Conservation (phyloP, 2,113 vertebrate species). For the Lutjanus erythropterus region DNA sequence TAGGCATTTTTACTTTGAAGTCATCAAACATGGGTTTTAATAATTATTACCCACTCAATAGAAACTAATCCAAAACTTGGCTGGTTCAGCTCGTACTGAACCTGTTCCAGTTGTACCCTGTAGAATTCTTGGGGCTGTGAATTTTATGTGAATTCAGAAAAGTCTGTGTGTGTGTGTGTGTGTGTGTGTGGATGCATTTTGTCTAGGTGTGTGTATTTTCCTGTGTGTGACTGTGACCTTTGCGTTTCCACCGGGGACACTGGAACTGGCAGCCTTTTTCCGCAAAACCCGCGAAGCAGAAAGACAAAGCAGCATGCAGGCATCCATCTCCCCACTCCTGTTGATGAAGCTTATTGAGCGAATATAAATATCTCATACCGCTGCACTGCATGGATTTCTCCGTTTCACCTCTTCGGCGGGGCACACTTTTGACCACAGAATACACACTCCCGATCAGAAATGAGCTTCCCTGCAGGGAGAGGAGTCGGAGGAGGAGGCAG, state of each 20-base stretch:
- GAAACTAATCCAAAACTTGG: constrained; percentile 31
- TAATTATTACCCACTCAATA: constrained; percentile 4
- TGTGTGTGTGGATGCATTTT: constrained; percentile 30
- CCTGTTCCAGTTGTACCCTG: neutral
- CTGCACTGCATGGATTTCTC: constrained; percentile 15
- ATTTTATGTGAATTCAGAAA: constrained; percentile 11
- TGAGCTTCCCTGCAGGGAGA: neutral
- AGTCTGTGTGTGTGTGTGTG: neutral
- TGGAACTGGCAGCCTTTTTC: constrained; percentile 30
- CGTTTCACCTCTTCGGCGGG: neutral
- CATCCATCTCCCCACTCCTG: constrained; percentile 30
- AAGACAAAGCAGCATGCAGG: constrained; percentile 30
- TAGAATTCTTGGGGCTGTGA: neutral
- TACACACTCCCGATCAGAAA: constrained; percentile 3
- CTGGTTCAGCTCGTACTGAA: constrained; percentile 9
- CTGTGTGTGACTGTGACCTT: constrained; percentile 65
- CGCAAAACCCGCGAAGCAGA: constrained; percentile 46
- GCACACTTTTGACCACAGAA: constrained; percentile 4
- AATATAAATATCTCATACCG: constrained; percentile 39
- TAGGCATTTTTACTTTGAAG: neutral
- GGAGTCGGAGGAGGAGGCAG: neutral
- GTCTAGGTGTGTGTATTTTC: constrained; percentile 34
- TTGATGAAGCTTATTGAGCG: constrained; percentile 44
- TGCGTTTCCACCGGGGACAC: constrained; percentile 41
- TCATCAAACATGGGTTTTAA: neutral